Conservation (phyloP, 2,888 invertebrate species). For the Pheosia tremula region DNA sequence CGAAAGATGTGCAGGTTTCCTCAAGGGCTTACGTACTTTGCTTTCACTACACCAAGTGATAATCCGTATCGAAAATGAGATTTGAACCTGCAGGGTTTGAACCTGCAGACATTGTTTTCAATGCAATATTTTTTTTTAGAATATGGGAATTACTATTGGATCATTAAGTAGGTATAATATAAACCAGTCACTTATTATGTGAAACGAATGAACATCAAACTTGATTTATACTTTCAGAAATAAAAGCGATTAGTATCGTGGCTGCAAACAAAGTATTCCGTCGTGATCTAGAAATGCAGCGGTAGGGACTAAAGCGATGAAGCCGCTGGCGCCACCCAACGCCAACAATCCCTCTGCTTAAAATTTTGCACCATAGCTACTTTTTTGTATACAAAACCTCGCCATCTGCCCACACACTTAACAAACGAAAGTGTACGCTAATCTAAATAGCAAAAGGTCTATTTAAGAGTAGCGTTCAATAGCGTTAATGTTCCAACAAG, state of each 20-base stretch:
- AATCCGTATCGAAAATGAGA: no score
- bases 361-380: conserved; percentile 75
- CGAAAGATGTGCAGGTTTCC: no score
- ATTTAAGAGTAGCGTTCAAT: conserved; percentile 36
- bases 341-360: conserved; percentile 80
- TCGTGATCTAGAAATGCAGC: background rate
- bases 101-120: no score
- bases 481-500: conserved; percentile 31
- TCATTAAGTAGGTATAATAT: no score
- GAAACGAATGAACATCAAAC: background rate
- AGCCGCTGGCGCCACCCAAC: conserved; percentile 53
- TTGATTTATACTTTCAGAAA: background rate
- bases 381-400: conserved; percentile 74
- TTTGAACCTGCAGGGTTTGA: no score
- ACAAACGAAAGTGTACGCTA: conserved; percentile 50
- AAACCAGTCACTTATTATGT: no score
- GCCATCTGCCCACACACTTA: conserved; percentile 49
- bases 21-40: no score
- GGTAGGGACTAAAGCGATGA: conserved; percentile 31
- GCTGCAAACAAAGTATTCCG: background rate
- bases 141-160: no score
- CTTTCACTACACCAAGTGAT: no score
- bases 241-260: background rate
- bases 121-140: no score
- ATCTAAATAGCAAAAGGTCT: conserved; percentile 30